Conservation (phyloP, 2,888 invertebrate genomes). For the Notocelia uddmanniana region DNA sequence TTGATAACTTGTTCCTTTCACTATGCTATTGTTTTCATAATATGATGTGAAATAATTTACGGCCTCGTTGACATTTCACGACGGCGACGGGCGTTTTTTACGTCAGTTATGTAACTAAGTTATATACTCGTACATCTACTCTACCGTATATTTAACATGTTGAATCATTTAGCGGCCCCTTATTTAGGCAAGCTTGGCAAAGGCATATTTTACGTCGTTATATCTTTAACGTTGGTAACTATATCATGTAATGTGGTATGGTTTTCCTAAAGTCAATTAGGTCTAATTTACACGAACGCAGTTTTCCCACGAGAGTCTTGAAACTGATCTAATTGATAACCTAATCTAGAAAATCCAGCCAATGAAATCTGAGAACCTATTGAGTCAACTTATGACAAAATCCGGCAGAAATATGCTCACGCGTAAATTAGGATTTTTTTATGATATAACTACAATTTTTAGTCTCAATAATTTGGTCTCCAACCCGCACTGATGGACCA, state of each 20-base stretch:
- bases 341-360: not conserved
- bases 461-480: no score
- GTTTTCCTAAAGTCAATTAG: not conserved
- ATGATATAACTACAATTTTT: no score
- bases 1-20: slow-evolving; percentile 25
- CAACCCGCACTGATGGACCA: no score
- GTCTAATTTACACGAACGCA: not conserved
- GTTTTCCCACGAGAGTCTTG: not conserved
- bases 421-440: no score
- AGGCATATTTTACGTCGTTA: slow-evolving; percentile 9
- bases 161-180: not conserved
- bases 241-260: not conserved
- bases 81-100: slow-evolving; percentile 7
- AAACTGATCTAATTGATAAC: not conserved
- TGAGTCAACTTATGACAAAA: not conserved
- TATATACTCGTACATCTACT: not conserved
- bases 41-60: slow-evolving; percentile 29
- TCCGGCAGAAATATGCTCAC: not conserved
- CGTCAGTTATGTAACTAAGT: not conserved
- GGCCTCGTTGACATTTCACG: slow-evolving; percentile 34
- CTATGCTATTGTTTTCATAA: slow-evolving; percentile 37
- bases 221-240: not conserved
- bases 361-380: not conserved
- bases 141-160: slow-evolving; percentile 6
- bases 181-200: slow-evolving; percentile 4